Conservation (phyloP, 1,140 invertebrate genomes). For the Heliconius hermathena region DNA sequence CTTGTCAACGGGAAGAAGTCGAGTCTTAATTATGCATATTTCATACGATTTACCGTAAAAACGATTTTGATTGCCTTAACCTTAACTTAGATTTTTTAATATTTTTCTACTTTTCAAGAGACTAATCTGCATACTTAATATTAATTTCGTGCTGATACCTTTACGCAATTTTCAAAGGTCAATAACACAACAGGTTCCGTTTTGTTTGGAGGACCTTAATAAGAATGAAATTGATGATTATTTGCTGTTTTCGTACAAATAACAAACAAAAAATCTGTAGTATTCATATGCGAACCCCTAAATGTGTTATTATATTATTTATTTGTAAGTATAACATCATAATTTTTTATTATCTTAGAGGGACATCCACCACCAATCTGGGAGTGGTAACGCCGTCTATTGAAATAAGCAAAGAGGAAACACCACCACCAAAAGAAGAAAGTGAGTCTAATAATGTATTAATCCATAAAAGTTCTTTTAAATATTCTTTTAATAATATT, state of each 20-base stretch:
- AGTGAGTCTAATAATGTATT: slow-evolving; percentile 41
- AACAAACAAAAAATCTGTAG: no score
- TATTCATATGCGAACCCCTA: no score
- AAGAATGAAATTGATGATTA: no score
- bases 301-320: neutral
- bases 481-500: neutral
- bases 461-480: no score
- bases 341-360: slow-evolving; percentile 53
- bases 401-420: slow-evolving; percentile 63
- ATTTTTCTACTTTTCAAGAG: neutral
- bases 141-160: neutral
- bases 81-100: neutral
- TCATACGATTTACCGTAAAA: no score
- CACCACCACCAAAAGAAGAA: slow-evolving; percentile 66
- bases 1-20: no score
- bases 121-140: neutral
- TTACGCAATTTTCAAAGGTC: no score
- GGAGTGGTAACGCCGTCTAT: slow-evolving; percentile 57
- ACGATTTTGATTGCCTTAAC: no score
- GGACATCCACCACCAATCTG: slow-evolving; percentile 70
- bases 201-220: no score
- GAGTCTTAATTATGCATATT: no score
- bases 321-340: neutral
- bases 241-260: no score
- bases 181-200: no score